phyloP scores from a whole-genome alignment of 2,888 invertebrate genomes.

The Ceratothoa steindachneri region DNA sequence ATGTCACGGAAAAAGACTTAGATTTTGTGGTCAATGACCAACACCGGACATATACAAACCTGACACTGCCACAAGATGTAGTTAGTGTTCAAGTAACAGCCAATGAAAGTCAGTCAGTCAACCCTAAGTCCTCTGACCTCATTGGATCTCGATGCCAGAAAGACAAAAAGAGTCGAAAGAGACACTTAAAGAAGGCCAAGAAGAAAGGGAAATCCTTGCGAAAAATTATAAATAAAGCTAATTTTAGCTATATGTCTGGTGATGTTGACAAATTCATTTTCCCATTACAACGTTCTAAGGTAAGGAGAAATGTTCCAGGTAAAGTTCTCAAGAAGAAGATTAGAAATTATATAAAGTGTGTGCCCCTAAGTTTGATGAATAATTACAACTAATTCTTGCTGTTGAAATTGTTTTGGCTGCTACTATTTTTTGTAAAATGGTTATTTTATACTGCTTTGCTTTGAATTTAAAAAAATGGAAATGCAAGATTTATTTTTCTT shows the following conservation, averaged over 20 bases:
- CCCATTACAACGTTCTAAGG: background rate
- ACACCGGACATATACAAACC: background rate
- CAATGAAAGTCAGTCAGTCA: no score
- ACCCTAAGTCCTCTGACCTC: no score
- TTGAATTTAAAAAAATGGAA: no score
- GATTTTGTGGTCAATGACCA: background rate
- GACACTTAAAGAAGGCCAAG: no score
- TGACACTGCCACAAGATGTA: background rate
- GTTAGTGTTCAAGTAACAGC: no score
- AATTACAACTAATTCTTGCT: background rate
- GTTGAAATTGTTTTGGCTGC: no score
- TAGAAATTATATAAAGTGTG: background rate
- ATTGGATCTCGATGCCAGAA: no score
- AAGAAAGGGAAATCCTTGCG: background rate
- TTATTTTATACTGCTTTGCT: no score
- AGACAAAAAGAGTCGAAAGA: no score
- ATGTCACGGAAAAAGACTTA: background rate
- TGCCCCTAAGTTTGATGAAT: background rate
- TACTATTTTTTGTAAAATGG: no score
- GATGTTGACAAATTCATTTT: conserved; percentile 4
- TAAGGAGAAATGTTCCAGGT: background rate
- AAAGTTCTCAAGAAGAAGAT: conserved; percentile 2
- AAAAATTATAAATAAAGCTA: background rate
- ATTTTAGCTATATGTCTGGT: background rate
- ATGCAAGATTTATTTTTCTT: no score